A percentile compares a stretch with the other conserved stretches of the same genome.
phyloP scores from a whole-genome alignment of 2,113 vertebrate species.

The Varanus salvator region DNA sequence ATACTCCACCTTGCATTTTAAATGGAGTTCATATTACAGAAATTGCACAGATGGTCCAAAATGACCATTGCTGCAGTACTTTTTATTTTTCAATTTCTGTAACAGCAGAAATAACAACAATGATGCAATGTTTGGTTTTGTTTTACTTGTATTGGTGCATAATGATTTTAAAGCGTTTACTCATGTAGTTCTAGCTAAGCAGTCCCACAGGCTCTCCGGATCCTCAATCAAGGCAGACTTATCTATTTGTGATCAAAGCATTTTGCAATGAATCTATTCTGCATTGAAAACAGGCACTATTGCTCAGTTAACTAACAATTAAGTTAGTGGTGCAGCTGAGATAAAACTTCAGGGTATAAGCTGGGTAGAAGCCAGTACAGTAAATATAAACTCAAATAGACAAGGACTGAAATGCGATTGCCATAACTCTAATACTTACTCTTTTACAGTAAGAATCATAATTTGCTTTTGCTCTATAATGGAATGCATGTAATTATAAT shows the following conservation, averaged over 20 bases:
- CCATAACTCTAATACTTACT: background rate
- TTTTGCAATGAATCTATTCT: slow-evolving; percentile 1
- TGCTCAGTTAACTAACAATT: rapidly evolving
- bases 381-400: slow-evolving; percentile 1
- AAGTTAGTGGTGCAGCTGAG: background rate
- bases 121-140: background rate
- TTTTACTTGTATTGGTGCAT: background rate
- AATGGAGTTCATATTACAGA: rapidly evolving
- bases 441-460: slow-evolving; percentile 8
- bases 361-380: background rate
- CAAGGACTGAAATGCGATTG: background rate
- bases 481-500: background rate
- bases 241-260: background rate
- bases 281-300: background rate
- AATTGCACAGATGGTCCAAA: background rate
- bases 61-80: background rate
- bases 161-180: background rate
- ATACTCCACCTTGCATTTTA: background rate
- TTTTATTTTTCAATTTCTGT: background rate
- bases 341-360: background rate
- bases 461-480: background rate
- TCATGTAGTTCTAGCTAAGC: background rate
- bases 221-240: background rate
- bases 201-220: background rate
- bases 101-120: background rate